These are phyloP conservation scores for Aricia agestis DNA, from an alignment of 1,140 invertebrate genomes.

Conservation along the genomic window DNA sequence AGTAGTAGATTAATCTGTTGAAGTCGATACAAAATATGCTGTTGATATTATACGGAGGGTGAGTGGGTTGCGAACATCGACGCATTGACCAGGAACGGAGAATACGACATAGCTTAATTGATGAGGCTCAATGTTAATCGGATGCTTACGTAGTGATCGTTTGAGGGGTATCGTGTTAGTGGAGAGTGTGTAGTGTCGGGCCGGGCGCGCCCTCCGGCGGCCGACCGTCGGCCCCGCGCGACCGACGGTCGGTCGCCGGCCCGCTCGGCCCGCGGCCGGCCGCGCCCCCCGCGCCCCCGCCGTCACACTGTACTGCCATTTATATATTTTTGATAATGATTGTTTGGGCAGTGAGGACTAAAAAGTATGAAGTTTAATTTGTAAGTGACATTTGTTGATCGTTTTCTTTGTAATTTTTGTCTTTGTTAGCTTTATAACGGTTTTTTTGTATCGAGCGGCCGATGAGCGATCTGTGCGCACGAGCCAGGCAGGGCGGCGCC, in stretches of 20 bases:
- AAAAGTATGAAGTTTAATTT: conserved; percentile 66
- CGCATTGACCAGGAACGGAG: conserved; percentile 42
- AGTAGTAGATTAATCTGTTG: conserved; percentile 69
- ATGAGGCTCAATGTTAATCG: conserved; percentile 51
- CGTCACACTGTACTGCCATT: conserved; percentile 21
- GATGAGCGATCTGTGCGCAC: conserved; percentile 30
- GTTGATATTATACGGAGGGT: conserved; percentile 54
- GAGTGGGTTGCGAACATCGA: conserved; percentile 52
- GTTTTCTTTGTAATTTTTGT: conserved; percentile 71
- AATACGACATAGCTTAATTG: conserved; percentile 52
- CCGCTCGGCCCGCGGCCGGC: conserved; percentile 19
- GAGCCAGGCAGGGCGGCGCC: conserved; percentile 20
- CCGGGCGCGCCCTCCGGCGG: neutral
- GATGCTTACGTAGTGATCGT: conserved; percentile 40
- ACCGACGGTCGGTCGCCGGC: neutral
- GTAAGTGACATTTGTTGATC: conserved; percentile 72
- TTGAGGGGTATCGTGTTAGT: conserved; percentile 33
- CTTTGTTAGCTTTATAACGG: conserved; percentile 71
- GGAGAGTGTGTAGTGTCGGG: conserved; percentile 17
- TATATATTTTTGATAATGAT: conserved; percentile 59
- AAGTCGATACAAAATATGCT: conserved; percentile 46
- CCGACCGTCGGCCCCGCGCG: neutral
- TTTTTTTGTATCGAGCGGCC: conserved; percentile 57
- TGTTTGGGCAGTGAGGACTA: conserved; percentile 57
- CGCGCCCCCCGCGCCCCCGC: conserved; percentile 14